Percentiles rank a stretch among this genome's conserved stretches.
These are phyloP conservation scores for Lutjanus erythropterus DNA, from an alignment of 2,113 vertebrate species.

Conservation along the genomic window DNA sequence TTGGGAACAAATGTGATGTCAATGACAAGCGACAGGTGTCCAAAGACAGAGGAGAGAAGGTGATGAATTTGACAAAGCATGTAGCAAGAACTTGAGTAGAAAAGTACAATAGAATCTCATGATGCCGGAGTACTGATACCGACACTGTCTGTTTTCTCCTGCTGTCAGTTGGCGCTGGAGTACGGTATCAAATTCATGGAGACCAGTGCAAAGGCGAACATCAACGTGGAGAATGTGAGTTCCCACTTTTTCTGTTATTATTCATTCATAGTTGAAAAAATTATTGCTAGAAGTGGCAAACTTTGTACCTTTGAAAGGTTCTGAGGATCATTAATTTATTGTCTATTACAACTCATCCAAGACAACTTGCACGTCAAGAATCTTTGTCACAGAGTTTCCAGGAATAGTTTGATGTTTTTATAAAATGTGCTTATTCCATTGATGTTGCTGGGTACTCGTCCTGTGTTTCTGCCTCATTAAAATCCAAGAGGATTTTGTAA, in stretches of 20 bases:
- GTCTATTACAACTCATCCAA: neutral
- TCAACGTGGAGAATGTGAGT: constrained; percentile 98
- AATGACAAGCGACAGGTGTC: constrained; percentile 98
- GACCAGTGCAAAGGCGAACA: constrained; percentile 98
- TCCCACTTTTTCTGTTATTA: neutral
- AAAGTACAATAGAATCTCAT: neutral
- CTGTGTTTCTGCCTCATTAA: too few relatives aligned
- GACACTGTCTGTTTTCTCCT: constrained; percentile 41
- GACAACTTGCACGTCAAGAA: too few relatives aligned
- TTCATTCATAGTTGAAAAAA: neutral
- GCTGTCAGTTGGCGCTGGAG: constrained; percentile 90
- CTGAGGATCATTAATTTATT: too few relatives aligned
- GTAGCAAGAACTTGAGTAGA: neutral
- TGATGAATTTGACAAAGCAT: constrained; percentile 44
- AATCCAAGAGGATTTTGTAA: too few relatives aligned
- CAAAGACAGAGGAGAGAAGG: constrained; percentile 96
- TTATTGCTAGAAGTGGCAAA: neutral
- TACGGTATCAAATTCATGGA: constrained; percentile 99
- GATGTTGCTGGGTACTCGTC: too few relatives aligned
- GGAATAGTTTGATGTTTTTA: too few relatives aligned
- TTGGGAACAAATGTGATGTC: constrained; percentile 98
- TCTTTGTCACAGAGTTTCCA: too few relatives aligned
- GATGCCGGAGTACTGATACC: neutral
- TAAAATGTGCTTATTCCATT: too few relatives aligned
- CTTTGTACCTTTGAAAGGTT: neutral